Percentiles rank a stretch among this genome's conserved stretches.
phyloP scores from a whole-genome alignment of 2,888 invertebrate genomes.

The Ectropis crepuscularia region DNA sequence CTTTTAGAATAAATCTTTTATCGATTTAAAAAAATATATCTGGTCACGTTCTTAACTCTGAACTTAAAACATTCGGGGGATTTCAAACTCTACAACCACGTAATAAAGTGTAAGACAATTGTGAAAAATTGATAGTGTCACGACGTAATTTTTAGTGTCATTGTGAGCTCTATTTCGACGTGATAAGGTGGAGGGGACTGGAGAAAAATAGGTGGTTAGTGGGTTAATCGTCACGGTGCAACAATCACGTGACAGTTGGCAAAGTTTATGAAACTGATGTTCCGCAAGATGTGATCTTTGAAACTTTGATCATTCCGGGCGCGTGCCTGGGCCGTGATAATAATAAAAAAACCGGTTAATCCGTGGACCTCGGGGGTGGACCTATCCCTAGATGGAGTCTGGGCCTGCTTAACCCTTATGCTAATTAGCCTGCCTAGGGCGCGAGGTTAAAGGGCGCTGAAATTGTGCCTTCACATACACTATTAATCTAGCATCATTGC shows the following conservation, averaged over 20 bases:
- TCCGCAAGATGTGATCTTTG: slow-evolving; percentile 39
- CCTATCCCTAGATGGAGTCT: no score
- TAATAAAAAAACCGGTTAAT: no score
- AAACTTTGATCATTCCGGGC: slow-evolving; percentile 6
- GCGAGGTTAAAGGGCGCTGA: no score
- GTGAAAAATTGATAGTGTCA: not conserved
- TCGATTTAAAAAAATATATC: slow-evolving; percentile 23
- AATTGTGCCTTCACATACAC: no score
- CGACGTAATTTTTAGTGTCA: not conserved
- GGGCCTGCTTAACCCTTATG: no score
- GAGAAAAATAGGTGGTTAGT: slow-evolving; percentile 11
- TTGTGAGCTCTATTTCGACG: slow-evolving; percentile 2
- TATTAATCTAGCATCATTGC: no score
- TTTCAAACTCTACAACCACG: slow-evolving; percentile 3
- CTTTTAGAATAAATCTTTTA: slow-evolving; percentile 25
- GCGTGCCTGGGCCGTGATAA: not conserved
- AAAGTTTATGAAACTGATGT: slow-evolving; percentile 44
- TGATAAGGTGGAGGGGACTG: slow-evolving; percentile 5
- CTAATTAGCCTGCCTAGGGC: no score
- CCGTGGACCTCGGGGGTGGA: no score
- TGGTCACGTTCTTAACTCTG: slow-evolving; percentile 21
- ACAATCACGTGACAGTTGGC: slow-evolving; percentile 36
- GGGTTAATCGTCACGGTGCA: slow-evolving; percentile 37
- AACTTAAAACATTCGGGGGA: not conserved
- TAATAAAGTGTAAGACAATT: slow-evolving; percentile 5